These are phyloP conservation scores for Idaea straminata DNA, from an alignment of 2,888 invertebrate species.

Conservation along the genomic window DNA sequence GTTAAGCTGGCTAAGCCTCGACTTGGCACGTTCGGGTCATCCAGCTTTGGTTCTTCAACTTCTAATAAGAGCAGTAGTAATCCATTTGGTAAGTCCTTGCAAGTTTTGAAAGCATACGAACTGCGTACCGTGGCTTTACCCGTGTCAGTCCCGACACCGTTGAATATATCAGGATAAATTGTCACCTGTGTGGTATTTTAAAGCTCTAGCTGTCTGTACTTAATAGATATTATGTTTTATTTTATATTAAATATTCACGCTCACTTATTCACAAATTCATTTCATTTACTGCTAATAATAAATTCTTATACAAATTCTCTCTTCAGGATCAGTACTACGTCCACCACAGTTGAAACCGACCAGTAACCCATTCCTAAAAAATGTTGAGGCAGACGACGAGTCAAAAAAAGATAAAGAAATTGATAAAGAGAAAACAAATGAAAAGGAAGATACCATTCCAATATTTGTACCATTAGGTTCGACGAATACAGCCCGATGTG, in stretches of 20 bases:
- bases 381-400: constrained; percentile 39
- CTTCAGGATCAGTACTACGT: constrained; percentile 64
- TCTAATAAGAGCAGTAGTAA: constrained; percentile 60
- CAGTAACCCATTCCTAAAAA: constrained; percentile 58
- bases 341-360: constrained; percentile 68
- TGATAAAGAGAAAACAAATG: constrained; percentile 50
- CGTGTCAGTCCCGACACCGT: no score
- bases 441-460: constrained; percentile 52
- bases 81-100: constrained; percentile 55
- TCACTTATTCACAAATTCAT: no score
- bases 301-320: constrained; percentile 1
- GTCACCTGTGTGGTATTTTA: not conserved
- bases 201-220: not conserved
- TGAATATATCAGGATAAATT: no score
- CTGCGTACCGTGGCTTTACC: no score
- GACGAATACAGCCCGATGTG: constrained; percentile 52
- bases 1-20: constrained; percentile 71
- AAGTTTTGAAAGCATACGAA: no score
- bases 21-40: constrained; percentile 66
- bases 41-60: constrained; percentile 55
- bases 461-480: constrained; percentile 75
- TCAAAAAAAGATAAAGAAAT: constrained; percentile 46
- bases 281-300: not conserved
- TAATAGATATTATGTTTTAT: not conserved
- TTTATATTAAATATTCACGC: no score